A percentile compares a stretch with the other conserved stretches of the same genome.
phyloP scores from a whole-genome alignment of 1,140 invertebrate species.

The Samia ricini region DNA sequence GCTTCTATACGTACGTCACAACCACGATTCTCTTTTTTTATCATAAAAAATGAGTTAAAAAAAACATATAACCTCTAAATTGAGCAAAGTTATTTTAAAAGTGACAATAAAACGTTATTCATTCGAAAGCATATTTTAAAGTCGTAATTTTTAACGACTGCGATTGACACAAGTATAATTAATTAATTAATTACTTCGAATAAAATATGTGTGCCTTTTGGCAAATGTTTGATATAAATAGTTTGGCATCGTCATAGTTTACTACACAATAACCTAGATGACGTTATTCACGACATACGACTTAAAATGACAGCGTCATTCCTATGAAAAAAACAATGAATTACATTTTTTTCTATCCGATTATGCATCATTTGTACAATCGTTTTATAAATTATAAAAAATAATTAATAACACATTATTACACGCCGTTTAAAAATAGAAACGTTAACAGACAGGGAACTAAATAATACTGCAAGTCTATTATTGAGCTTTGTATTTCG shows the following conservation, averaged over 20 bases:
- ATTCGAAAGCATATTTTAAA: conserved; percentile 24
- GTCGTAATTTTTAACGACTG: conserved; percentile 10
- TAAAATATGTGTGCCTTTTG: not conserved
- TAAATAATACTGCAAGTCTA: not conserved
- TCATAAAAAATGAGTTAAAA: conserved; percentile 15
- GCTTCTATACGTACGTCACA: conserved; percentile 61
- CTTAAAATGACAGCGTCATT: not conserved
- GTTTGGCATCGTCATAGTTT: conserved; percentile 2
- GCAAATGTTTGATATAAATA: not conserved
- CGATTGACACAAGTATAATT: conserved; percentile 12
- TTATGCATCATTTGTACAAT: conserved; percentile 9
- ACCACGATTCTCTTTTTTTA: conserved; percentile 49
- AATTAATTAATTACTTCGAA: not conserved
- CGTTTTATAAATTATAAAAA: not conserved
- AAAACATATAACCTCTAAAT: conserved; percentile 34
- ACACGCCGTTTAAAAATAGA: not conserved
- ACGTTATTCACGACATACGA: not conserved
- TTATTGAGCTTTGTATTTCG: not conserved
- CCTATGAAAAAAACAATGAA: not conserved
- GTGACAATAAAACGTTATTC: conserved; percentile 65
- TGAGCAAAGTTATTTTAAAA: conserved; percentile 56
- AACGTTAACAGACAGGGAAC: not conserved
- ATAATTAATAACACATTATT: not conserved
- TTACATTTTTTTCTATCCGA: conserved; percentile 3
- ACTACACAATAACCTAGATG: not conserved